A percentile compares a stretch with the other conserved stretches of the same genome.
These are phyloP conservation scores for Diorhabda carinulata DNA, from an alignment of 1,140 invertebrate species.

Conservation along the genomic window DNA sequence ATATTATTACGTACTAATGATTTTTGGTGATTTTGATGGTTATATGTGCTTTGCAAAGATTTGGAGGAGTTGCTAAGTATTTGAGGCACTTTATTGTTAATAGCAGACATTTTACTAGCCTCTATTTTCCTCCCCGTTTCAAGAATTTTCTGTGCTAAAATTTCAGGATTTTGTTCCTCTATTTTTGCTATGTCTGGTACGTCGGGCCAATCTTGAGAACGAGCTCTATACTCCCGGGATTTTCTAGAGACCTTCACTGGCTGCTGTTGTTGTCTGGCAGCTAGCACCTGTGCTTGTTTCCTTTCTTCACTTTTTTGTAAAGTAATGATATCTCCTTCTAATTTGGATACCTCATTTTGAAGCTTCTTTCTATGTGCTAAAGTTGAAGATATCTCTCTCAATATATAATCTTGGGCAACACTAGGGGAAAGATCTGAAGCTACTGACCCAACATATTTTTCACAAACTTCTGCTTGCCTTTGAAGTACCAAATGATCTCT, in stretches of 20 bases:
- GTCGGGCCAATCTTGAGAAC: conserved; percentile 86
- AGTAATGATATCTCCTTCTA: conserved; percentile 69
- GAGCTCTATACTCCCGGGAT: conserved; percentile 66
- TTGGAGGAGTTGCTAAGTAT: conserved; percentile 21
- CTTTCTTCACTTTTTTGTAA: conserved; percentile 68
- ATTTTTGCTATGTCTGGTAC: conserved; percentile 86
- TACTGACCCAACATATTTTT: conserved; percentile 56
- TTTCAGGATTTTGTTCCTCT: conserved; percentile 86
- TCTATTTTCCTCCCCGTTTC: conserved; percentile 85
- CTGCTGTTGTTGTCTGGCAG: conserved; percentile 32
- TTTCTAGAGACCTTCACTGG: conserved; percentile 53
- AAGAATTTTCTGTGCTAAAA: conserved; percentile 82
- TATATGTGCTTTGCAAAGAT: conserved; percentile 4
- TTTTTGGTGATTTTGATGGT: conserved; percentile 20
- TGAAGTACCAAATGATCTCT: conserved; percentile 64
- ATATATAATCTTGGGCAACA: conserved; percentile 70
- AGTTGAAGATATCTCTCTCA: conserved; percentile 81
- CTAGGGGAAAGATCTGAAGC: conserved; percentile 59
- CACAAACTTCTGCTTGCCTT: conserved; percentile 65
- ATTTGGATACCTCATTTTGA: conserved; percentile 68
- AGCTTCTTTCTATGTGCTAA: conserved; percentile 75
- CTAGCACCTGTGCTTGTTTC: conserved; percentile 52
- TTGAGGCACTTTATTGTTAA: conserved; percentile 32
- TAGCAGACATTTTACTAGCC: conserved; percentile 62
- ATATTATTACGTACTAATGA: conserved; percentile 38